Evolutionary conservation across 1,140 invertebrate genomes (phyloP).

Genomic region (Drosophila busckii): DNA sequence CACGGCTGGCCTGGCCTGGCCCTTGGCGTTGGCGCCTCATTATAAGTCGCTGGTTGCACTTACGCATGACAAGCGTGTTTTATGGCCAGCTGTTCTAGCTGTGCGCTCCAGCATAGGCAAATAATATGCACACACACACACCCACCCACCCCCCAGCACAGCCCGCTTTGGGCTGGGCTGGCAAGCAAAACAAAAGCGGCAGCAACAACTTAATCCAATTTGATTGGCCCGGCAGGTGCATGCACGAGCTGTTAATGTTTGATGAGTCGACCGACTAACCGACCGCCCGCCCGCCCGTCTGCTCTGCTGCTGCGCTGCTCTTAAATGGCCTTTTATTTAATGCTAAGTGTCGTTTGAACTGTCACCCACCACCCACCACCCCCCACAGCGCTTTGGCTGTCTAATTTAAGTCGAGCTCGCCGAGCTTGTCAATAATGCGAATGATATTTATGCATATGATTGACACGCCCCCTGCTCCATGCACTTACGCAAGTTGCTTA

Average conservation of each 20-base stretch:
- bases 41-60: no score
- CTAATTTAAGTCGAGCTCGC: conserved; percentile 50
- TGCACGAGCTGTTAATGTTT: conserved; percentile 28
- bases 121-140: neutral
- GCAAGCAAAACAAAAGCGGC: conserved; percentile 32
- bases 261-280: neutral
- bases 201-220: conserved; percentile 74
- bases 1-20: no score
- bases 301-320: conserved; percentile 29
- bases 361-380: neutral
- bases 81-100: no score
- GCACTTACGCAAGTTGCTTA: no score
- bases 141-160: neutral
- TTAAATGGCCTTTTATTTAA: conserved; percentile 75
- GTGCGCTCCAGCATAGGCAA: neutral
- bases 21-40: no score
- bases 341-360: conserved; percentile 60
- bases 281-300: neutral
- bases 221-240: conserved; percentile 47
- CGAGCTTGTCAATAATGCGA: conserved; percentile 38
- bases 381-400: neutral
- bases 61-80: no score
- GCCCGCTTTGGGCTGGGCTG: conserved; percentile 3
- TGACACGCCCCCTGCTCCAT: no score
- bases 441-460: no score